Conservation (phyloP, 2,888 invertebrate genomes). For the Synergus itoensis region DNA sequence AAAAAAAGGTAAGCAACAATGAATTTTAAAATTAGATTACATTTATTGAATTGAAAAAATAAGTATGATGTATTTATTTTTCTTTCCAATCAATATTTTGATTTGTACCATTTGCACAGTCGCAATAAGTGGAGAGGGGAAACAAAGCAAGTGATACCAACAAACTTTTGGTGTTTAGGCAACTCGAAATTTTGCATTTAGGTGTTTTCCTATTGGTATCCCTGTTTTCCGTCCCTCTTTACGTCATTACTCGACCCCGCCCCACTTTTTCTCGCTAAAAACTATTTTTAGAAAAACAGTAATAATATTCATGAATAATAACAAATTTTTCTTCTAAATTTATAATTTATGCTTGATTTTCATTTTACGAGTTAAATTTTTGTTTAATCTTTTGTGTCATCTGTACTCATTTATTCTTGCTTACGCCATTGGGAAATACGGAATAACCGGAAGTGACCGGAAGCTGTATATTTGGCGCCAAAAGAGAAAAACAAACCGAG, state of each 20-base stretch:
- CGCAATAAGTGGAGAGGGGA: conserved; percentile 14
- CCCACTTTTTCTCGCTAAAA: neutral
- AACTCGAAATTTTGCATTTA: too few species aligned
- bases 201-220: neutral
- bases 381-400: too few species aligned
- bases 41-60: neutral
- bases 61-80: neutral
- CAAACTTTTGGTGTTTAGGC: neutral
- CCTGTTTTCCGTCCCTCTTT: neutral
- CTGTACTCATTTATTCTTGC: neutral
- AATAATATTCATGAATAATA: neutral
- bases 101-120: neutral
- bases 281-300: neutral
- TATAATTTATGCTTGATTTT: too few species aligned
- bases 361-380: neutral
- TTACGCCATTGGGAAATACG: conserved; percentile 10
- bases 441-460: neutral
- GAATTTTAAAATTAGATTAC: neutral
- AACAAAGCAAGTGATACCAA: conserved; percentile 9
- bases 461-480: conserved; percentile 18
- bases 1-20: neutral
- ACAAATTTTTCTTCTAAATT: neutral
- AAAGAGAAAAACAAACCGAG: neutral
- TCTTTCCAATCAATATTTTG: conserved; percentile 8
- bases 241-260: conserved; percentile 5